A percentile compares a stretch with the other conserved stretches of the same genome.
These are phyloP conservation scores for Ammodytes dubius DNA, from an alignment of 2,113 vertebrate genomes.

Conservation along the genomic window DNA sequence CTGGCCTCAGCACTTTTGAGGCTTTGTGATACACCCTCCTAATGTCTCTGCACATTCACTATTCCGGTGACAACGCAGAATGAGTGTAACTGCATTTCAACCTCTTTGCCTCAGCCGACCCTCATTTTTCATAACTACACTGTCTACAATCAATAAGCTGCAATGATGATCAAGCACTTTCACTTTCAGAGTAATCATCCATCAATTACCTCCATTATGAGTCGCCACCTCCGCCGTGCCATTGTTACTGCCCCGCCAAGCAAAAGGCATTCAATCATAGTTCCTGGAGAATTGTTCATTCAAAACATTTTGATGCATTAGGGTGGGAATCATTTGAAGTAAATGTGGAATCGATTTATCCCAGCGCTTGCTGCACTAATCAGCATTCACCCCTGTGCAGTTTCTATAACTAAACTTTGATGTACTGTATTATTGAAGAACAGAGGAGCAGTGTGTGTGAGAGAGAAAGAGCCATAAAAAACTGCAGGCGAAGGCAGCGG, in stretches of 20 bases:
- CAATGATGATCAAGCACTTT: conserved; percentile 22
- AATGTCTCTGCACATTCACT: conserved; percentile 19
- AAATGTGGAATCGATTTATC: conserved; percentile 50
- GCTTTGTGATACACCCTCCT: conserved; percentile 9
- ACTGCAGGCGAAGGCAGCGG: conserved; percentile 24
- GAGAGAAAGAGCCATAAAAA: conserved; percentile 46
- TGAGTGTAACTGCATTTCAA: neutral
- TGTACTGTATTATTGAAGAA: conserved; percentile 59
- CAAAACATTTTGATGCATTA: conserved; percentile 22
- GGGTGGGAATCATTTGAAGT: conserved; percentile 24
- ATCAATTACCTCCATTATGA: conserved; percentile 30
- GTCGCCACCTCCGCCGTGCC: neutral
- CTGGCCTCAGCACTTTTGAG: neutral
- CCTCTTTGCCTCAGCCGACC: conserved; percentile 25
- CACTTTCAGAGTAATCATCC: conserved; percentile 4
- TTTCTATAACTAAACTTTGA: conserved; percentile 58
- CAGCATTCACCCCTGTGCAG: conserved; percentile 51
- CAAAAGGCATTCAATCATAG: conserved; percentile 29
- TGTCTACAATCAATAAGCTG: conserved; percentile 39
- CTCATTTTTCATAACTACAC: conserved; percentile 57
- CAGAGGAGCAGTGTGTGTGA: conserved; percentile 23
- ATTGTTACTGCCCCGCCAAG: conserved; percentile 26
- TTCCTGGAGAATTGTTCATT: conserved; percentile 23
- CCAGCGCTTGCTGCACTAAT: conserved; percentile 36
- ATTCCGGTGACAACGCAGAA: neutral